Percentiles rank a stretch among this genome's conserved stretches.
Conservation (phyloP, 2,113 vertebrate genomes). For the Aleadryas rufinucha region DNA sequence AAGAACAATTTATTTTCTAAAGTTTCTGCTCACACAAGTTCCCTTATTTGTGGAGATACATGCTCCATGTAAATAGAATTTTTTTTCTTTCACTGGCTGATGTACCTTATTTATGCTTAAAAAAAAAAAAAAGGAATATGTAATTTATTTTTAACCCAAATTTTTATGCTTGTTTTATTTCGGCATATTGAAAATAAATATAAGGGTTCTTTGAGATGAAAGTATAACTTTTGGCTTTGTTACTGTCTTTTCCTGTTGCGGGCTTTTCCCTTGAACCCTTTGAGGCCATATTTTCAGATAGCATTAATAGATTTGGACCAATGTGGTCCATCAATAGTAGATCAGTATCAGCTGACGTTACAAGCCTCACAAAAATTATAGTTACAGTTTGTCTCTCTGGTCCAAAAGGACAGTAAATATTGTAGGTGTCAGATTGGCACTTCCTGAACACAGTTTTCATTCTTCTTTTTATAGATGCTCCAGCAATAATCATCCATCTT, state of each 20-base stretch:
- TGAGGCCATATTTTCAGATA: not conserved
- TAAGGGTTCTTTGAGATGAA: not conserved
- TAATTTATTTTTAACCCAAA: not conserved
- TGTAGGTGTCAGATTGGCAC: not conserved
- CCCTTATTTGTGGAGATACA: not conserved
- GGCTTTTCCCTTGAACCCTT: not conserved
- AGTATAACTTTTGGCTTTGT: not conserved
- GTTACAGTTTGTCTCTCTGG: not conserved
- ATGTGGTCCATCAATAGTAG: not conserved
- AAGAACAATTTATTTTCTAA: not conserved
- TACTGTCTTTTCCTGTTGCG: not conserved
- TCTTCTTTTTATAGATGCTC: not conserved
- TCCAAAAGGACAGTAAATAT: not conserved
- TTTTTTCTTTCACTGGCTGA: not conserved
- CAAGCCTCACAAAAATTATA: not conserved
- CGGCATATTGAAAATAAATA: not conserved
- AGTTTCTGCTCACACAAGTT: not conserved
- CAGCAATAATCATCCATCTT: not conserved
- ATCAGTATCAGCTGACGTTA: not conserved
- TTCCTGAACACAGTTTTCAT: not conserved
- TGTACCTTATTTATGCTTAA: not conserved
- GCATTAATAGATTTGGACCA: not conserved
- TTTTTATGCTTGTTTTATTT: not conserved
- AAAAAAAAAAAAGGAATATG: not conserved
- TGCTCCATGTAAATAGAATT: not conserved